Conservation (phyloP, 2,888 invertebrate genomes). For the Cryptocephalus primarius region DNA sequence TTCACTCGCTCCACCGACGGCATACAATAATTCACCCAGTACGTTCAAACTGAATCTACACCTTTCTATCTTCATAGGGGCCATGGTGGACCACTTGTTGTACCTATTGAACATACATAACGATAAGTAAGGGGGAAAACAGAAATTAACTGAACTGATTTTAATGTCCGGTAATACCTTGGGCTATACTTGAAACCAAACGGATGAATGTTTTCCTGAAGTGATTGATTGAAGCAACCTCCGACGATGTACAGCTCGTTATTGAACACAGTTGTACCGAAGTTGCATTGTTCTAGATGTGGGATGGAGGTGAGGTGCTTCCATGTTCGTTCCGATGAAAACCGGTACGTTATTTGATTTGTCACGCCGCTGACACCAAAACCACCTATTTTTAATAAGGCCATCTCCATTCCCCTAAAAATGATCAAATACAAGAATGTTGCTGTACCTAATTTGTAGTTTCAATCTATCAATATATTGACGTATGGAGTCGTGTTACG, state of each 20-base stretch:
- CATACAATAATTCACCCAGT: conserved; percentile 44
- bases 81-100: conserved; percentile 56
- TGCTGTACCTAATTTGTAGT: too few species aligned
- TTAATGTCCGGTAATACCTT: conserved; percentile 20
- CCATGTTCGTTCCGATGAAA: conserved; percentile 49
- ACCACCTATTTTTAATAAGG: conserved; percentile 58
- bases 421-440: neutral
- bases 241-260: conserved; percentile 61
- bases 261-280: conserved; percentile 55
- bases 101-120: conserved; percentile 18
- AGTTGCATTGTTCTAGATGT: conserved; percentile 63
- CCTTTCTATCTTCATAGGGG: conserved; percentile 53
- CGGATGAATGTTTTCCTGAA: conserved; percentile 60
- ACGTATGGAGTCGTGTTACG: too few species aligned
- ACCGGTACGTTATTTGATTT: conserved; percentile 56
- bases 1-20: conserved; percentile 54
- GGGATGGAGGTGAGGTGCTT: conserved; percentile 56
- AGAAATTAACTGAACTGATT: neutral
- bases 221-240: conserved; percentile 57
- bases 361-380: conserved; percentile 54
- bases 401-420: conserved; percentile 49
- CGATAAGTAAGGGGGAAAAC: neutral
- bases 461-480: too few species aligned
- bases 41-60: conserved; percentile 57
- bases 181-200: conserved; percentile 55